These are phyloP conservation scores for Calliphora vomitoria DNA, from an alignment of 2,888 invertebrate genomes.

Conservation along the genomic window DNA sequence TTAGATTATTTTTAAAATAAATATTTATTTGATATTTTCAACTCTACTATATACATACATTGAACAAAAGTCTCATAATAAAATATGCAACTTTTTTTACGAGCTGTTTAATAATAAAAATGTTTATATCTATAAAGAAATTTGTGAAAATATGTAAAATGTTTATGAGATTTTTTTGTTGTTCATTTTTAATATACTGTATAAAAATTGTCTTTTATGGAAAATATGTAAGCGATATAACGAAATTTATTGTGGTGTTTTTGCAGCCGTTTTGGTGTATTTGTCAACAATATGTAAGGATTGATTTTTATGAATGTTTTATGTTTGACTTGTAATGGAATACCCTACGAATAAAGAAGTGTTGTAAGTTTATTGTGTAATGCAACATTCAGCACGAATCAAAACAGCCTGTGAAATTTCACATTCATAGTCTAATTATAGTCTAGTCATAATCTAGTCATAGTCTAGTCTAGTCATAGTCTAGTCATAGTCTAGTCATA, in stretches of 20 bases:
- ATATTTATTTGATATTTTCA: slow-evolving; percentile 6
- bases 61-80: background rate
- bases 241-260: background rate
- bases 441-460: too few species aligned
- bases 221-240: background rate
- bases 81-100: slow-evolving; percentile 39
- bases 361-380: too few species aligned
- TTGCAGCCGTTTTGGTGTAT: background rate
- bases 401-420: too few species aligned
- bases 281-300: background rate
- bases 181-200: background rate
- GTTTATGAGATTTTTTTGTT: slow-evolving; percentile 34
- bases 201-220: background rate
- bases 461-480: too few species aligned
- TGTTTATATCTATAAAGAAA: slow-evolving; percentile 47
- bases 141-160: slow-evolving; percentile 19
- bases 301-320: background rate
- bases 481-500: too few species aligned
- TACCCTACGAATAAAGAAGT: background rate
- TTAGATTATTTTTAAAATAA: slow-evolving; percentile 3
- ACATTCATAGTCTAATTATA: too few species aligned
- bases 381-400: too few species aligned
- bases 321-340: background rate
- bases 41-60: background rate
- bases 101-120: slow-evolving; percentile 60